These are phyloP conservation scores for Agrotis exclamationis DNA, from an alignment of 2,888 invertebrate genomes.

Conservation along the genomic window DNA sequence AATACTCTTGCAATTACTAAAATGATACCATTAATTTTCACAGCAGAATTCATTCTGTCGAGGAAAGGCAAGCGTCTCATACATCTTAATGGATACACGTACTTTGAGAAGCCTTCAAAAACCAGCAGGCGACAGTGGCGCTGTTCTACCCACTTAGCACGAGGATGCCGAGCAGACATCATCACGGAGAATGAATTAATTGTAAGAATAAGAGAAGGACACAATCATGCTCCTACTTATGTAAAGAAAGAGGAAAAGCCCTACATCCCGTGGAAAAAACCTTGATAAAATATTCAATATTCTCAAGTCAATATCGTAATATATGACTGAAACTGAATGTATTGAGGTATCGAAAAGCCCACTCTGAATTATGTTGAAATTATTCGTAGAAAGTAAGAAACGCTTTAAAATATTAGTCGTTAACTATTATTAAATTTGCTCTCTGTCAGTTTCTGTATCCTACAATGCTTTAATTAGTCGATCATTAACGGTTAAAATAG, in stretches of 20 bases:
- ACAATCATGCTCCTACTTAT: slow-evolving; percentile 31
- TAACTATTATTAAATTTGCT: too few relatives aligned
- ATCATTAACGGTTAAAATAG: neutral
- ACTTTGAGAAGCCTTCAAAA: slow-evolving; percentile 41
- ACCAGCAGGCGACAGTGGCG: slow-evolving; percentile 42
- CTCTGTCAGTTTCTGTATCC: neutral
- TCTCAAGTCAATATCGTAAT: too few relatives aligned
- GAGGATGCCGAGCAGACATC: slow-evolving; percentile 38
- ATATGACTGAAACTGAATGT: too few relatives aligned
- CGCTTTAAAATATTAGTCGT: too few relatives aligned
- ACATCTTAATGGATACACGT: slow-evolving; percentile 29
- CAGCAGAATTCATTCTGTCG: slow-evolving; percentile 35
- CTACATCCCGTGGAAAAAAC: slow-evolving; percentile 5
- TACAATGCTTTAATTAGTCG: neutral
- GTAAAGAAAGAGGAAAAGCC: neutral
- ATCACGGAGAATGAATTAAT: slow-evolving; percentile 24
- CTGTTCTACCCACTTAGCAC: slow-evolving; percentile 31
- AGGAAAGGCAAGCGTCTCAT: slow-evolving; percentile 40
- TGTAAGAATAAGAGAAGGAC: slow-evolving; percentile 33
- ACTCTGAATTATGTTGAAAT: too few relatives aligned
- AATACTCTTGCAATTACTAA: neutral
- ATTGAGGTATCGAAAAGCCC: too few relatives aligned
- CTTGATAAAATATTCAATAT: too few relatives aligned
- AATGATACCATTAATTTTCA: neutral
- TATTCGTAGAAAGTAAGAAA: too few relatives aligned